Conservation (phyloP, 2,113 vertebrate genomes). For the Cairina moschata region DNA sequence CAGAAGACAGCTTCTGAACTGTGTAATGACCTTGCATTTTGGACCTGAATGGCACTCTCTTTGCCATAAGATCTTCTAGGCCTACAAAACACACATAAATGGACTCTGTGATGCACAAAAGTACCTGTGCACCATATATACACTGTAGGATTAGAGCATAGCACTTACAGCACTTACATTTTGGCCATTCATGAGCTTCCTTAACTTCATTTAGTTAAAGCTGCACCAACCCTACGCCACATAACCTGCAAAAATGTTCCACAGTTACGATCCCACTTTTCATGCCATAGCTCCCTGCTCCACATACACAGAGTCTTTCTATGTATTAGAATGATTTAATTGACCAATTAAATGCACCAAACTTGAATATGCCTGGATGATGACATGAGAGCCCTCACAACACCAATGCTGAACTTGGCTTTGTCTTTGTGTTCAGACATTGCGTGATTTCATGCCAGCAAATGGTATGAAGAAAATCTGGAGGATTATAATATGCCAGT, state of each 20-base stretch:
- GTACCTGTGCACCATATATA: background rate
- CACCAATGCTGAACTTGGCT: background rate
- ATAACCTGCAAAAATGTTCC: accelerated
- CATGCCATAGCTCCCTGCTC: background rate
- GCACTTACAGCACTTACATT: accelerated
- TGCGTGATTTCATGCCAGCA: background rate
- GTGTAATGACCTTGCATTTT: background rate
- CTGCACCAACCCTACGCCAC: background rate
- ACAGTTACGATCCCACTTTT: background rate
- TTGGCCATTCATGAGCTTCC: background rate
- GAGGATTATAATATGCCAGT: background rate
- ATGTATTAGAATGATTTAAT: background rate
- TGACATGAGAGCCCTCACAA: background rate
- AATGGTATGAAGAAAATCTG: background rate
- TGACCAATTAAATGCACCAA: background rate
- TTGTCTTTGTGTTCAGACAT: background rate
- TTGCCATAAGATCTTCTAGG: background rate
- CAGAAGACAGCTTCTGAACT: background rate
- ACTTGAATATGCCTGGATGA: background rate
- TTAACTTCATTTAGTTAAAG: background rate
- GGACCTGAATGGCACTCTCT: background rate
- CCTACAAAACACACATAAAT: background rate
- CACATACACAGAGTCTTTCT: background rate
- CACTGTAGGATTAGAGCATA: background rate
- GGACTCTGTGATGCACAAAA: background rate